Evolutionary conservation across 2,888 invertebrate species (phyloP), one percentile per base, ranked within the genome.

Genomic region (Dendrolimus houi): DNA sequence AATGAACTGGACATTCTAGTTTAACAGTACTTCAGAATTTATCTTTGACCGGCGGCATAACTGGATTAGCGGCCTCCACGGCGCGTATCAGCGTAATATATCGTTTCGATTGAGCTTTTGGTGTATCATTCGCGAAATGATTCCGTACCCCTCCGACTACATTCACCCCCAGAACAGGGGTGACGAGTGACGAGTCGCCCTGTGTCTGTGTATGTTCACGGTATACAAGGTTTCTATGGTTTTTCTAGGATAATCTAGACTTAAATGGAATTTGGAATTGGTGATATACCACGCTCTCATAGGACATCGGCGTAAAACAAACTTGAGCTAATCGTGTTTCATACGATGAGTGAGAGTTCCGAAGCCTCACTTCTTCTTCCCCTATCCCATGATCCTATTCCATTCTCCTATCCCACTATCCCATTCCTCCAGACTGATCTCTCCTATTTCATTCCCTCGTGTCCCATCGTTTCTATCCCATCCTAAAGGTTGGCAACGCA

Each of bases 81-180:
- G 74, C 74, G 78, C 77, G 76, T 81, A 84, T 81, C 81, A 73
- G 69, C 68, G 79, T 81, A 82, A 87, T 88, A 85, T 83, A 86
- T 87, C 83, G 85, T 78, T 82, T 77, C 84, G 84, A 87, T 85
- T 86, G 87, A 87, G 86, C 84, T 85, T 87, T 87, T 83, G 82
- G 81, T 83, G 83, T 85, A 88, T 87, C 86, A 81, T 86, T 82
- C 79, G 76, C 75, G 76, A 74, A 75, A 80, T 82, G 74, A 81
- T 79, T 80, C 74, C 70, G 68, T 70, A 42, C 56, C 59, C 55
- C 55, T 65, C 65, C 61, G 61, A 29, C 29, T 29, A 29, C 62
- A 62, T 67, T 60, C 61, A 60, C 67, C 62, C 72, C 74, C 73
- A 64, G 57, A 56, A 58, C 59, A 63, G 66, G 79, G 77, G 74